Evolutionary conservation across 2,888 invertebrate genomes (phyloP).

Genomic region (Dryadula phaetusa): DNA sequence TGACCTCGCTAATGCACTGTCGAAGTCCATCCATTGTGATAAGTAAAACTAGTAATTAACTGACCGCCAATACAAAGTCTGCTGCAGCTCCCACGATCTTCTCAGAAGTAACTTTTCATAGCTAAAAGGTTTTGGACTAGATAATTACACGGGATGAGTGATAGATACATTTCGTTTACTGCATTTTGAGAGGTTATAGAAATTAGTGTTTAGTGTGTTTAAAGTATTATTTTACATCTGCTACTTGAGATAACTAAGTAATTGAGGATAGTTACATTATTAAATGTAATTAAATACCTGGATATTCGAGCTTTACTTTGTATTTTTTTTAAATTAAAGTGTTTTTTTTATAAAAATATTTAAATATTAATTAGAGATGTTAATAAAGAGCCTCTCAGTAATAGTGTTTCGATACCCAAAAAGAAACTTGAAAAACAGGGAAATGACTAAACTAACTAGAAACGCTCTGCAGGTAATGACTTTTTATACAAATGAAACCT

Average conservation of each 20-base stretch:
- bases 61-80: conserved; percentile 66
- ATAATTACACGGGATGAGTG: conserved; percentile 76
- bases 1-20: conserved; percentile 78
- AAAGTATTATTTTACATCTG: not conserved
- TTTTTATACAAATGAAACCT: too few species aligned
- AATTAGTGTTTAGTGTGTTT: conserved; percentile 36
- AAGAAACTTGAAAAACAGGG: too few species aligned
- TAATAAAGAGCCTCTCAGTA: too few species aligned
- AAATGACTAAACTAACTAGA: too few species aligned
- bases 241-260: not conserved
- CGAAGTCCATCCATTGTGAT: conserved; percentile 63
- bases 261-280: not conserved
- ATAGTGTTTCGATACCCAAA: too few species aligned
- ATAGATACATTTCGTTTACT: conserved; percentile 56
- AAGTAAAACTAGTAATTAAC: conserved; percentile 81
- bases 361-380: too few species aligned
- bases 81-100: conserved; percentile 71
- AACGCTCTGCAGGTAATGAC: too few species aligned
- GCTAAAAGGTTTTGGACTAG: conserved; percentile 83
- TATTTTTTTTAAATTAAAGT: too few species aligned
- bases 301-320: too few species aligned
- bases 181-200: conserved; percentile 41
- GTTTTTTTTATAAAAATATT: too few species aligned
- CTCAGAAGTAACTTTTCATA: conserved; percentile 76
- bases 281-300: too few species aligned